A percentile compares a stretch with the other conserved stretches of the same genome.
Conservation (phyloP, 2,113 vertebrate genomes). For the Triplophysa siluroides region DNA sequence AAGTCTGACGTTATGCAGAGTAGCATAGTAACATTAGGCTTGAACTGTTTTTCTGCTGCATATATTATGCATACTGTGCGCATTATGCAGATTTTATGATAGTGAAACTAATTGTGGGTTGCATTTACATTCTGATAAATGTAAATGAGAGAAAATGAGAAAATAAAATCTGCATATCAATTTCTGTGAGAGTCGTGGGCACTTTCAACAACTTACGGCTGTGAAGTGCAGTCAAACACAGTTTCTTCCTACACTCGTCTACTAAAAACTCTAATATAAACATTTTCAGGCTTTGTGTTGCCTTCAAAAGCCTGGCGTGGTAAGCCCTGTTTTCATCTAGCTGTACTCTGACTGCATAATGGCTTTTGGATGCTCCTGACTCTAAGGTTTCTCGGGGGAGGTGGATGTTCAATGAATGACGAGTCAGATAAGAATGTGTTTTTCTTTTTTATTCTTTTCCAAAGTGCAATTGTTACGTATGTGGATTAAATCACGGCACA, state of each 20-base stretch:
- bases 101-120: background rate
- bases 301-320: background rate
- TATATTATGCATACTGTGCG: background rate
- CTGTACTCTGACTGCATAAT: slow-evolving; percentile 20
- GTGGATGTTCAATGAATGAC: slow-evolving; percentile 17
- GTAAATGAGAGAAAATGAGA: background rate
- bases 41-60: background rate
- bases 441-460: background rate
- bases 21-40: too few species aligned
- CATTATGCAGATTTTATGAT: background rate
- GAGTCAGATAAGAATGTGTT: slow-evolving; percentile 23
- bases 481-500: slow-evolving; percentile 59
- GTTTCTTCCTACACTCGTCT: slow-evolving; percentile 18
- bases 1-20: too few species aligned
- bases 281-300: slow-evolving; percentile 22
- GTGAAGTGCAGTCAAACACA: background rate
- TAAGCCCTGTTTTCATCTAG: slow-evolving; percentile 35
- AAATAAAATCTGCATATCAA: background rate
- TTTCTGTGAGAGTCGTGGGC: background rate
- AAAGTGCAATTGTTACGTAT: slow-evolving; percentile 30
- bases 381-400: slow-evolving; percentile 19
- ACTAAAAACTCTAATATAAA: slow-evolving; percentile 19
- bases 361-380: slow-evolving; percentile 27
- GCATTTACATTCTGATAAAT: slow-evolving; percentile 6
- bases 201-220: slow-evolving; percentile 7